Evolutionary conservation across 2,113 vertebrate species (phyloP).

Genomic region (Tragelaphus buxtoni): DNA sequence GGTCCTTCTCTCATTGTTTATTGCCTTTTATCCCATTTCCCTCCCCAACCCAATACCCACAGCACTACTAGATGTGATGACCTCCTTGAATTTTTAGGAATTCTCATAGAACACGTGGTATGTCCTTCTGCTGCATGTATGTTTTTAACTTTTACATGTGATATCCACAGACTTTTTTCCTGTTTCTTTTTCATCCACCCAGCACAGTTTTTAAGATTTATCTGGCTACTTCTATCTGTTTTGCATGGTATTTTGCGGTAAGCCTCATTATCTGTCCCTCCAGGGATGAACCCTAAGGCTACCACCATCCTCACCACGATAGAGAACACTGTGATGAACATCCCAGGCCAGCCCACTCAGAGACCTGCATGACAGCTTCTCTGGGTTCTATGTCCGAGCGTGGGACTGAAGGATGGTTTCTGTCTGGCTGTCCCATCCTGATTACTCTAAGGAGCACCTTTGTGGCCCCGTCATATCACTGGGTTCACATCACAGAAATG

Average conservation of each 20-base stretch:
- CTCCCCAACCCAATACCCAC: not conserved
- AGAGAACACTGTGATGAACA: too few species aligned
- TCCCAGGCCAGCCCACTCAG: fast-evolving
- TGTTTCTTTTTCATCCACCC: not conserved
- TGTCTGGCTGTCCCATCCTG: not conserved
- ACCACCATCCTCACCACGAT: too few species aligned
- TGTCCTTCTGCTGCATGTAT: not conserved
- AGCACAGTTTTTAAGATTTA: not conserved
- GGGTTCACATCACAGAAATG: too few species aligned
- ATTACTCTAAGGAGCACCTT: not conserved
- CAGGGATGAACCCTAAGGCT: not conserved
- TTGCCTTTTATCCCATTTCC: not conserved
- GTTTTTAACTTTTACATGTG: not conserved
- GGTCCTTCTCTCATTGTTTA: not conserved
- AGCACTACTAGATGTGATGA: not conserved
- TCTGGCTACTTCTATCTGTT: not conserved
- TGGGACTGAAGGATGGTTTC: not conserved
- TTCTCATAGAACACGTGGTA: not conserved
- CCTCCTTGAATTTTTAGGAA: not conserved
- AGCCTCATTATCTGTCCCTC: too few species aligned
- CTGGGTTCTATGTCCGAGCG: fast-evolving
- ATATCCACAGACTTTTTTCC: not conserved
- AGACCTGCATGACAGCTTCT: not conserved
- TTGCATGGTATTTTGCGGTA: fast-evolving
- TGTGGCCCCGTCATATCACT: not conserved